These are phyloP conservation scores for Acestrorhynchus altus DNA, from an alignment of 2,797 vertebrate species.

Conservation along the genomic window DNA sequence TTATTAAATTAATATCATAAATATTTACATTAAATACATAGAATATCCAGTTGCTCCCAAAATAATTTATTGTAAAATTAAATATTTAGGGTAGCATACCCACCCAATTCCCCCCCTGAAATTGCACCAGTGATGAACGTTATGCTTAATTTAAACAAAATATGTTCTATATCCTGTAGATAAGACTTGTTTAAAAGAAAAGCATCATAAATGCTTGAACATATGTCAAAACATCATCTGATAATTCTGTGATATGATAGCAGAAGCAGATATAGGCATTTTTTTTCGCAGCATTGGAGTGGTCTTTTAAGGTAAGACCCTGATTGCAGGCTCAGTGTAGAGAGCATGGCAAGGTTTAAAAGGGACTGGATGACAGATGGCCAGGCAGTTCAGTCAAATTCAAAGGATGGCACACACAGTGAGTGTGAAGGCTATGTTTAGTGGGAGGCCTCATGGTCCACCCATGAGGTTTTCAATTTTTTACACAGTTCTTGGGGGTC, in stretches of 20 bases:
- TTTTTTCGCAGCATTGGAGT: neutral
- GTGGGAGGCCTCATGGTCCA: conserved; percentile 3
- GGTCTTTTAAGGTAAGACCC: conserved; percentile 12
- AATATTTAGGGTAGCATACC: no score
- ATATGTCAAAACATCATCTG: neutral
- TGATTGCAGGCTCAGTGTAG: conserved; percentile 8
- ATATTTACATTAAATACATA: no score
- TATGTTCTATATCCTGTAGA: neutral
- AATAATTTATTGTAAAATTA: no score
- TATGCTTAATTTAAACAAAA: neutral
- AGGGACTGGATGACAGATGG: conserved; percentile 19
- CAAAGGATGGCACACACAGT: conserved; percentile 2
- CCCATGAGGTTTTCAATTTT: neutral
- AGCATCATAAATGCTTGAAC: neutral
- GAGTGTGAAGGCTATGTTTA: conserved; percentile 22
- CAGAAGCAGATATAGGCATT: neutral
- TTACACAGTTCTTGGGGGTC: neutral
- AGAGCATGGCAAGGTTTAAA: conserved; percentile 24
- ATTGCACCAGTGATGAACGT: no score
- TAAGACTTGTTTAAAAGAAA: neutral
- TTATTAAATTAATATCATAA: no score
- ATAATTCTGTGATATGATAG: conserved; percentile 4
- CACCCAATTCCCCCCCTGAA: no score
- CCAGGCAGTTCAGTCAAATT: conserved; percentile 28
- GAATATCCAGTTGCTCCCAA: no score